Conservation (phyloP, 2,113 vertebrate genomes). For the Cynocephalus volans region DNA sequence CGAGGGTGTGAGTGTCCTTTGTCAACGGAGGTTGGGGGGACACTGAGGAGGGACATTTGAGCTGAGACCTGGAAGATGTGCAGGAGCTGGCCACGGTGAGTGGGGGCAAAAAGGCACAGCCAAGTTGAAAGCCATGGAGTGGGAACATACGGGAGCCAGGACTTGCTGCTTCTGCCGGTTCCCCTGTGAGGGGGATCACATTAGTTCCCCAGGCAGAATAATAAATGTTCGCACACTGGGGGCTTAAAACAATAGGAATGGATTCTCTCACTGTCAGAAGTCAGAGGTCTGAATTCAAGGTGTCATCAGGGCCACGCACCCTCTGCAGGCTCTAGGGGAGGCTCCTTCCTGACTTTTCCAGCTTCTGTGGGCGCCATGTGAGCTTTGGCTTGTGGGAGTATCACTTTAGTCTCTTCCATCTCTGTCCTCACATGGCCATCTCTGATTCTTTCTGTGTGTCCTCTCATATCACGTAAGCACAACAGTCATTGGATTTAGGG, state of each 20-base stretch:
- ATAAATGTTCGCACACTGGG: not conserved
- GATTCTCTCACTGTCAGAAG: not conserved
- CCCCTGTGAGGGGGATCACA: not conserved
- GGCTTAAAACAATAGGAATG: not conserved
- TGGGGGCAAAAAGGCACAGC: not conserved
- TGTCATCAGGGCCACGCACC: not conserved
- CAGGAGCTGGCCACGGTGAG: not conserved
- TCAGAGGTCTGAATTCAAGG: not conserved
- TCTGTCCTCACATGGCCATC: accelerated
- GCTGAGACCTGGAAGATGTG: not conserved
- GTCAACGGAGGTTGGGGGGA: accelerated
- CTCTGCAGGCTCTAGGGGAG: not conserved
- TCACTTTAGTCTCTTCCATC: not conserved
- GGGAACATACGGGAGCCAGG: not conserved
- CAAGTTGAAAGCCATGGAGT: accelerated
- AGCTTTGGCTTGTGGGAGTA: not conserved
- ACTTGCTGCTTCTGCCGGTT: not conserved
- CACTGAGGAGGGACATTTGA: not conserved
- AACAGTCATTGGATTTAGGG: not conserved
- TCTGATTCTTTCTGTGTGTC: not conserved
- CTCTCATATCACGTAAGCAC: not conserved
- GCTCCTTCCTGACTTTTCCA: not conserved
- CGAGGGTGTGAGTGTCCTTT: not conserved
- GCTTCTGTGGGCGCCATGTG: not conserved
- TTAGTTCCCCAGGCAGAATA: not conserved